Evolutionary conservation across 1,140 invertebrate genomes (phyloP).

Genomic region (Pseudomyrmex sp.): DNA sequence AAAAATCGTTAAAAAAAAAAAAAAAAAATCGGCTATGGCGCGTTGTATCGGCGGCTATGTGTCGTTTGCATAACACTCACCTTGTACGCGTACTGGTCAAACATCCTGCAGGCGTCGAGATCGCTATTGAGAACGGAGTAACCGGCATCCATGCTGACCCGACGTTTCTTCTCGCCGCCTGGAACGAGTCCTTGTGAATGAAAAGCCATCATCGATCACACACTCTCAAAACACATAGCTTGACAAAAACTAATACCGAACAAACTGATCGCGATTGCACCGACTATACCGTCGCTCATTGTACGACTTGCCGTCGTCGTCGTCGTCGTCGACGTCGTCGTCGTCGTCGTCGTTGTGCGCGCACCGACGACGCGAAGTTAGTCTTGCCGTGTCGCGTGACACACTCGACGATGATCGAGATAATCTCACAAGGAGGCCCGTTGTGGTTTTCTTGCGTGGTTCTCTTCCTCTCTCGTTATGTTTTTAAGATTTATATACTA

Average conservation of each 20-base stretch:
- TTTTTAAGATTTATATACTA: too few relatives aligned
- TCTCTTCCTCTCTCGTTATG: too few relatives aligned
- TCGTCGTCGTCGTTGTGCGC: background rate
- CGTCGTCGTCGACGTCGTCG: background rate
- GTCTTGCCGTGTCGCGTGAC: background rate
- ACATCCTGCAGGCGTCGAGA: slow-evolving; percentile 89
- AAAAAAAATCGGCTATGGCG: background rate
- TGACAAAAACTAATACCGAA: slow-evolving; percentile 75
- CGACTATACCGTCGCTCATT: slow-evolving; percentile 83
- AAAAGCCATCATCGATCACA: slow-evolving; percentile 52
- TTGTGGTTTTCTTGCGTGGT: too few relatives aligned
- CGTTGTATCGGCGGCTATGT: too few relatives aligned
- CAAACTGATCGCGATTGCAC: slow-evolving; percentile 82
- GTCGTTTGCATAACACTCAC: slow-evolving; percentile 79
- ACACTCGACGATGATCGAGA: slow-evolving; percentile 7
- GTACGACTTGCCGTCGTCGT: slow-evolving; percentile 54
- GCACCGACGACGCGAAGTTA: too few relatives aligned
- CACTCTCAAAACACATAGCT: slow-evolving; percentile 49
- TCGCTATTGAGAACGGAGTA: slow-evolving; percentile 87
- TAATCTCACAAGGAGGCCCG: too few relatives aligned
- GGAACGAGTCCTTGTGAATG: slow-evolving; percentile 75
- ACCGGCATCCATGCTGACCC: slow-evolving; percentile 87
- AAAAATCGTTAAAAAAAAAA: background rate
- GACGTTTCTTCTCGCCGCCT: slow-evolving; percentile 80
- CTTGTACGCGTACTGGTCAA: slow-evolving; percentile 89